Evolutionary conservation across 2,797 vertebrate species (phyloP).

Genomic region (Danio tinwini): DNA sequence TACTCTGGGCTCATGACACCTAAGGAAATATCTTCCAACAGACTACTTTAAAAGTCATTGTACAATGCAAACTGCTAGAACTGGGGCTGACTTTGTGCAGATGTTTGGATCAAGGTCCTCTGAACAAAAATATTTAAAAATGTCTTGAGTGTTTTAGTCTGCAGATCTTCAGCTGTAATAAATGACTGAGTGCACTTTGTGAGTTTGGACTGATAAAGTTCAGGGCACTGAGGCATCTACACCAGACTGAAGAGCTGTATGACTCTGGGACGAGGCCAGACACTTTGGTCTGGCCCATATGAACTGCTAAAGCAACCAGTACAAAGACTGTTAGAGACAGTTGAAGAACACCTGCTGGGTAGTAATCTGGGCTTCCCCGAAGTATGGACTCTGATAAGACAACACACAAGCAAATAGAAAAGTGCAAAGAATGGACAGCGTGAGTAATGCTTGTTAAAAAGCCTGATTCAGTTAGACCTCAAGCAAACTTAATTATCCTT

Average conservation of each 20-base stretch:
- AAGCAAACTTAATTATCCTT: constrained; percentile 14
- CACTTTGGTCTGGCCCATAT: constrained; percentile 18
- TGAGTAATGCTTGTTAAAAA: constrained; percentile 22
- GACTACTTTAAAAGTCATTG: constrained; percentile 64
- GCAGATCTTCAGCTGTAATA: constrained; percentile 37
- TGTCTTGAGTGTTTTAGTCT: constrained; percentile 26
- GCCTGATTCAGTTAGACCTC: background rate
- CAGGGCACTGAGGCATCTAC: constrained; percentile 25
- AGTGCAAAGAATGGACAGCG: background rate
- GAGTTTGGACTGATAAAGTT: constrained; percentile 54
- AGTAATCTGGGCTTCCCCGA: constrained; percentile 61
- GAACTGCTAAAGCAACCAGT: constrained; percentile 42
- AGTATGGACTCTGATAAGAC: constrained; percentile 59
- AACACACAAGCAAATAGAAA: constrained; percentile 30
- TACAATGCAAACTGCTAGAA: constrained; percentile 56
- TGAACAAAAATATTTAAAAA: constrained; percentile 60
- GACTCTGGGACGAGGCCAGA: constrained; percentile 39
- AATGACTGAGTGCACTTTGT: constrained; percentile 49
- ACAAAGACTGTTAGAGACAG: constrained; percentile 32
- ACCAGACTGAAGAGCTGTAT: constrained; percentile 46
- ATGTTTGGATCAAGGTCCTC: constrained; percentile 56
- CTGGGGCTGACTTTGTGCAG: constrained; percentile 28
- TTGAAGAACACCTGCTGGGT: constrained; percentile 52
- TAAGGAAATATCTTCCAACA: constrained; percentile 14
- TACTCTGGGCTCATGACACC: background rate